phyloP scores from a whole-genome alignment of 2,797 vertebrate genomes.

The Clamator glandarius region DNA sequence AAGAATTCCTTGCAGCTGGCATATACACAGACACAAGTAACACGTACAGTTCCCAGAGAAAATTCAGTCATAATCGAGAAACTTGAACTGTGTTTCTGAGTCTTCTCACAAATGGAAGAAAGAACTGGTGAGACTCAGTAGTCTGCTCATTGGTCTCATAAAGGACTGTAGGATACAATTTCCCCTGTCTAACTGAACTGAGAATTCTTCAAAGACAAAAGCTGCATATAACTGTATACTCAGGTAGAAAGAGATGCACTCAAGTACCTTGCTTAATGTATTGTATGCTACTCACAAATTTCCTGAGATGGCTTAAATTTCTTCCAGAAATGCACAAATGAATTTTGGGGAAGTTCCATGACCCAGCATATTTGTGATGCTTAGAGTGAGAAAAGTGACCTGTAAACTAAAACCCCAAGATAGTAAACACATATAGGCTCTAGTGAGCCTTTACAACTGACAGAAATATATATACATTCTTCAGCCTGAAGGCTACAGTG shows the following conservation, averaged over 20 bases:
- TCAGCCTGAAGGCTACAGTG: background rate
- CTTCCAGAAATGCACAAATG: background rate
- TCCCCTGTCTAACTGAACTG: background rate
- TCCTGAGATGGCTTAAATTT: background rate
- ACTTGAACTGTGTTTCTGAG: background rate
- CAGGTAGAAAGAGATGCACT: background rate
- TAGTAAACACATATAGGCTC: background rate
- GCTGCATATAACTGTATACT: background rate
- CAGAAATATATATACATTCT: background rate
- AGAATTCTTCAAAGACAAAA: background rate
- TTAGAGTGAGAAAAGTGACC: background rate
- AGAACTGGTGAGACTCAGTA: background rate
- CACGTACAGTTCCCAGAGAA: background rate
- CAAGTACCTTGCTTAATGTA: background rate
- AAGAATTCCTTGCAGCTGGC: background rate
- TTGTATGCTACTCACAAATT: background rate
- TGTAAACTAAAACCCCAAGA: accelerated
- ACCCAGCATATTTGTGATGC: background rate
- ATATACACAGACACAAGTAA: background rate
- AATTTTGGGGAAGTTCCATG: background rate
- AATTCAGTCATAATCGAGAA: background rate
- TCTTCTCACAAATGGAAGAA: background rate
- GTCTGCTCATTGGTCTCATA: background rate
- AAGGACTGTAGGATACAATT: background rate
- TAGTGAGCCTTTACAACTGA: background rate